Evolutionary conservation across 2,113 vertebrate species (phyloP).

Genomic region (Capra hircus): DNA sequence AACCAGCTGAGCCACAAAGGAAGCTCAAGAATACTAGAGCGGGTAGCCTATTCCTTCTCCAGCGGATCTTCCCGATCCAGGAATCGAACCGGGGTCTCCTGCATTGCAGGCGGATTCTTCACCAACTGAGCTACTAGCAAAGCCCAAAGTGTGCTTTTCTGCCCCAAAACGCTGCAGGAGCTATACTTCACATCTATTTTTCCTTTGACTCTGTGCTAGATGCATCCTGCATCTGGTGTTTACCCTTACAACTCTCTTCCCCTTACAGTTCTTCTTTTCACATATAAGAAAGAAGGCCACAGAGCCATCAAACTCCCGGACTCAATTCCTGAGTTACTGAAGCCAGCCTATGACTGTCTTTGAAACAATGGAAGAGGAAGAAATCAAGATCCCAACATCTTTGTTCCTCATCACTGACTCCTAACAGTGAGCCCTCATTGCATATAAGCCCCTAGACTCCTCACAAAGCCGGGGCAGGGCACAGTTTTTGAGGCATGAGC

Average conservation of each 20-base stretch:
- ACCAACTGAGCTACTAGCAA: background rate
- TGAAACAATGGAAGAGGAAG: background rate
- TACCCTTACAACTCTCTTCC: background rate
- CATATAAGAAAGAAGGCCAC: background rate
- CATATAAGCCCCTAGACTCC: background rate
- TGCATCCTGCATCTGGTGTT: background rate
- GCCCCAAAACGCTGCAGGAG: background rate
- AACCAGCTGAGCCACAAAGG: background rate
- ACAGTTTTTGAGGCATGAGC: background rate
- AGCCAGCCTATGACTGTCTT: background rate
- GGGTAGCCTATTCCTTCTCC: background rate
- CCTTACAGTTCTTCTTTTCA: background rate
- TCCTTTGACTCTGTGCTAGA: background rate
- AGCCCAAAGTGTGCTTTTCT: background rate
- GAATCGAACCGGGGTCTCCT: rapidly evolving
- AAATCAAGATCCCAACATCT: background rate
- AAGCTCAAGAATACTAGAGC: background rate
- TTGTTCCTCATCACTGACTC: background rate
- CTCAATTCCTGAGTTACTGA: background rate
- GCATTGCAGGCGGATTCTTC: background rate
- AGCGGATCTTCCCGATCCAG: rapidly evolving
- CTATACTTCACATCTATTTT: background rate
- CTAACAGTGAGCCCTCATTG: background rate
- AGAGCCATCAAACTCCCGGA: background rate
- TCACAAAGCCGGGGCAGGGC: rapidly evolving